A percentile compares a stretch with the other conserved stretches of the same genome.
phyloP scores from a whole-genome alignment of 1,140 invertebrate genomes.

The Trypoxylus dichotomus region DNA sequence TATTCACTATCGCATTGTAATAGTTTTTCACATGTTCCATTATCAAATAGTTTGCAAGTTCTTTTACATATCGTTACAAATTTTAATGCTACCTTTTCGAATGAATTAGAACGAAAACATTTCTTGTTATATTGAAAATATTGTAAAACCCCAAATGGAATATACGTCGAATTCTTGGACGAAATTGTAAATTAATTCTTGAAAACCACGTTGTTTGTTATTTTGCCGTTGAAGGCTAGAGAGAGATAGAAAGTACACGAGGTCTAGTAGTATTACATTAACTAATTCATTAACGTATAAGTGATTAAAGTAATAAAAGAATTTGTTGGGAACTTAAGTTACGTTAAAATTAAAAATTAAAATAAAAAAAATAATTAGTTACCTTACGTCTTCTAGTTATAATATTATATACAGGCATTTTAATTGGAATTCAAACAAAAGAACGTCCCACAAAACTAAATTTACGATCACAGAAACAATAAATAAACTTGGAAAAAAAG shows the following conservation, averaged over 20 bases:
- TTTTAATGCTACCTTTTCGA: no score
- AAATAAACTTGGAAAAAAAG: neutral
- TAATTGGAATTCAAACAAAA: neutral
- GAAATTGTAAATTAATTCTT: no score
- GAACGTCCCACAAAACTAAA: neutral
- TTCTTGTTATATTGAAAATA: no score
- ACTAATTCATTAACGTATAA: neutral
- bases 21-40: no score
- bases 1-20: no score
- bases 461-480: neutral
- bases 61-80: no score
- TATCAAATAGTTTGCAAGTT: no score
- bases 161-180: no score
- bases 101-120: no score
- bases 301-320: neutral
- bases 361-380: slow-evolving; percentile 33
- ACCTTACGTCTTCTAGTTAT: slow-evolving; percentile 61
- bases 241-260: neutral
- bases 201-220: no score
- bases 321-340: no score
- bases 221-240: neutral
- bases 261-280: neutral
- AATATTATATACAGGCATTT: slow-evolving; percentile 61
- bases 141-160: no score
- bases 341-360: neutral